Conservation (phyloP, 2,113 vertebrate genomes). For the Talpa occidentalis region DNA sequence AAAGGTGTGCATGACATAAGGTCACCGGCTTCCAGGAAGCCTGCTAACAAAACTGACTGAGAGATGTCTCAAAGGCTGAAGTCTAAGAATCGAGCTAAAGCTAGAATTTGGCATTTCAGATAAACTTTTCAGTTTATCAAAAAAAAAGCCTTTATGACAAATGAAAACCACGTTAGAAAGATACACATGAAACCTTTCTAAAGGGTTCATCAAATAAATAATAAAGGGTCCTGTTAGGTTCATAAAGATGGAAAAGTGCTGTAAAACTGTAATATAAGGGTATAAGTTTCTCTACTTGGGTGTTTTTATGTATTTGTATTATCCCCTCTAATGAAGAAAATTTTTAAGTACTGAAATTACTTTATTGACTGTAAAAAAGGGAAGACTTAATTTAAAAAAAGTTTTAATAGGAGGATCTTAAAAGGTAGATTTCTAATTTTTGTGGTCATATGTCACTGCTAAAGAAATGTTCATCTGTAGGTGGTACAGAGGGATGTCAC, state of each 20-base stretch:
- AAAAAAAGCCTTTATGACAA: conserved; percentile 33
- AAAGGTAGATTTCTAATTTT: not conserved
- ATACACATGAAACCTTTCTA: not conserved
- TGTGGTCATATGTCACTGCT: not conserved
- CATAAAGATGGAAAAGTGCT: conserved; percentile 13
- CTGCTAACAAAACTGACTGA: not conserved
- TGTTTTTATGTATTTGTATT: not conserved
- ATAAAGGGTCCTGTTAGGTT: not conserved
- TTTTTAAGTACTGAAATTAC: not conserved
- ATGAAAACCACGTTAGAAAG: conserved; percentile 29
- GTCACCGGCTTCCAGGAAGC: conserved; percentile 12
- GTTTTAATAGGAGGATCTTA: not conserved
- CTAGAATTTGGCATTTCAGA: conserved; percentile 53
- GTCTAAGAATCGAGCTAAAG: conserved; percentile 37
- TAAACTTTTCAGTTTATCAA: not conserved
- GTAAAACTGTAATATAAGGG: not conserved
- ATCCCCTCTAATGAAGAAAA: not conserved
- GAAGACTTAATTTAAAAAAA: not conserved
- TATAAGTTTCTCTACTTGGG: not conserved
- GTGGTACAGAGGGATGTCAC: not conserved
- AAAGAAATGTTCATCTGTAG: conserved; percentile 3
- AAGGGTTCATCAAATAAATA: not conserved
- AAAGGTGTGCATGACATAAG: not conserved
- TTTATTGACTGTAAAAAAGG: not conserved
- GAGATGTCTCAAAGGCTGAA: not conserved